These are phyloP conservation scores for Dexiosoma caninum DNA, from an alignment of 2,888 invertebrate genomes.

Conservation along the genomic window DNA sequence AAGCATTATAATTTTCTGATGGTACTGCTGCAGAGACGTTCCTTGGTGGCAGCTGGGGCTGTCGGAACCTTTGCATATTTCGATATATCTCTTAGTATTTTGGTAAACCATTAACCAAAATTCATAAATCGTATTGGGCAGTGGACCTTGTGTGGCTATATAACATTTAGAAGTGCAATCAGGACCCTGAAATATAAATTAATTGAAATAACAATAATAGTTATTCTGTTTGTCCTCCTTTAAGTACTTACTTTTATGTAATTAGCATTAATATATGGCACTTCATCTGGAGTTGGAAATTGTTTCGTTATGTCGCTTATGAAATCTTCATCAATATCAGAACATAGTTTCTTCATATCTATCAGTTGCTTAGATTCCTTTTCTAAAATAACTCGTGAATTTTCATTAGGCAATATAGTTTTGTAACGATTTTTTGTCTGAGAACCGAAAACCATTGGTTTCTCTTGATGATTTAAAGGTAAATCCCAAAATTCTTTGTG, in stretches of 20 bases:
- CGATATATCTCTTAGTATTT: conserved; percentile 77
- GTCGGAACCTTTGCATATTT: conserved; percentile 69
- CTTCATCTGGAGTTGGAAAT: conserved; percentile 79
- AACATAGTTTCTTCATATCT: conserved; percentile 58
- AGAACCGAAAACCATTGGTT: conserved; percentile 91
- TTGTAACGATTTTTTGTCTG: conserved; percentile 93
- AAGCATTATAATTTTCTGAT: conserved; percentile 89
- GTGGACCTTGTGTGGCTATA: conserved; percentile 95
- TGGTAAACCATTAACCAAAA: conserved; percentile 93
- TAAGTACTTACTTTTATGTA: conserved; percentile 86
- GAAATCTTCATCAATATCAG: conserved; percentile 30
- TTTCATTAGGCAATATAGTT: conserved; percentile 92
- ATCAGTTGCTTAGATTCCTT: conserved; percentile 69
- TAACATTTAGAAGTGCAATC: conserved; percentile 91
- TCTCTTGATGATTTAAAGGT: conserved; percentile 93
- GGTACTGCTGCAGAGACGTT: conserved; percentile 76
- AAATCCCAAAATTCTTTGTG: conserved; percentile 97
- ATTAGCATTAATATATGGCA: conserved; percentile 94
- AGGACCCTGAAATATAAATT: conserved; percentile 84
- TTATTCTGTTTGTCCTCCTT: neutral
- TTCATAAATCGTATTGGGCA: conserved; percentile 91
- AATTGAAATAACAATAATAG: neutral
- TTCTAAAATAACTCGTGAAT: conserved; percentile 86
- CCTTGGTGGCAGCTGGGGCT: conserved; percentile 69
- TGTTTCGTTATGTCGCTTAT: conserved; percentile 66